Evolutionary conservation across 2,888 invertebrate genomes (phyloP), one percentile per base, ranked within the genome.

Genomic region (Pyrrhia umbra): DNA sequence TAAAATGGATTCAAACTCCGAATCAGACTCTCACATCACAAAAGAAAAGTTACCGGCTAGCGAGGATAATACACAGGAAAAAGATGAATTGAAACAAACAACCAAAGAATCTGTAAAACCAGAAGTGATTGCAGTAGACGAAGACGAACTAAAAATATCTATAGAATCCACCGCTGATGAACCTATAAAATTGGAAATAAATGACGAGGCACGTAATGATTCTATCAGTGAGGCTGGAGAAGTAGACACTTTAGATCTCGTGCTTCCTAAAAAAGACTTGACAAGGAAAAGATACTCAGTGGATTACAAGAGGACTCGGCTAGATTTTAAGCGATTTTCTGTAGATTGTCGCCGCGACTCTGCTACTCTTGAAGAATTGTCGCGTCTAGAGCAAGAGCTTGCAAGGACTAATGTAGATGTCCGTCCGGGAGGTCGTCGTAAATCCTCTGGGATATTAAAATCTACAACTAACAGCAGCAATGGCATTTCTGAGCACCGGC

Each of bases 391-490:
- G 71, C 84, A 90, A 56, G 91, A 94, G 73, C 80, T 95, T 68
- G 91, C 92, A 15, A 88, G 89, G n/a, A 92, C 93, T 8, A 94
- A 94, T 67, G 84, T 94, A 9, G 94, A 93, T 42, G 89, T 90
- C 5, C 88, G 93, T 6, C 88, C 88, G 20, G 80, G 83, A 1
- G 85, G 81, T 6, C 88, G 94, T 56, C 91, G 94, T 51, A 94
- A 94, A 82, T 95, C 94, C n/a, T 87, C 90, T 18, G 95, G 95
- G 0, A 95, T 95, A 67, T 85, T 95, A 46, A 95, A 95, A 75
- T 92, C 93, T 1, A 91, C 93, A 6, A 89, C 93, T 1, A 91
- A 91, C 60, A 92, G 89, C 66, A 90, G 83, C 64, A 90, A 89
- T 63, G 91, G 90, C 34, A 68, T 88, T 2, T 79, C 80, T 55